Conservation (phyloP, 1,140 invertebrate genomes). For the Cardiocondyla obscurior region DNA sequence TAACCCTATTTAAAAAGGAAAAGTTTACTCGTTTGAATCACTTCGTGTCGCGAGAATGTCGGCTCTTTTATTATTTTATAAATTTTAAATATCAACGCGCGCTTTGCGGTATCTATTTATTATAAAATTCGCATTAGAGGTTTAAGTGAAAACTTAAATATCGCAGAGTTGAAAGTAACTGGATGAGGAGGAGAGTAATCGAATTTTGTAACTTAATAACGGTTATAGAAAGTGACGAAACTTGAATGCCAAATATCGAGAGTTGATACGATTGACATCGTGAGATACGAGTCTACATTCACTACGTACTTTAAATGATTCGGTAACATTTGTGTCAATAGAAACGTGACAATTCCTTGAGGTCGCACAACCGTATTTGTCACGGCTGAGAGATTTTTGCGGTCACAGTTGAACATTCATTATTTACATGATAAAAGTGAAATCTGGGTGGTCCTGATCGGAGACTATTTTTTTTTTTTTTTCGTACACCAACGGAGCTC, state of each 20-base stretch:
- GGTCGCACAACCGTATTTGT: neutral
- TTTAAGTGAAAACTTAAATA: neutral
- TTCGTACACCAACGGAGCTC: neutral
- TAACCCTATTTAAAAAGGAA: too few relatives aligned
- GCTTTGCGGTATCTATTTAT: too few relatives aligned
- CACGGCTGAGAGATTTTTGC: constrained; percentile 18
- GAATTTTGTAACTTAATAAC: neutral
- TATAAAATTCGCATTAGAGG: neutral
- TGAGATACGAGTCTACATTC: neutral
- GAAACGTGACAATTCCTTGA: constrained; percentile 8
- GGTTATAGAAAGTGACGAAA: neutral
- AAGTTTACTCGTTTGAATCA: too few relatives aligned
- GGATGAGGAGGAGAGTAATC: neutral
- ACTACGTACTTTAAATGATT: neutral
- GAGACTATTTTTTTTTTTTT: constrained; percentile 1
- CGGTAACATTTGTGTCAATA: neutral
- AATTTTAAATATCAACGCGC: too few relatives aligned
- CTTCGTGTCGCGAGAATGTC: too few relatives aligned
- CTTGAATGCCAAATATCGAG: neutral
- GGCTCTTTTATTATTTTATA: too few relatives aligned
- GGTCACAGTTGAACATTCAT: neutral
- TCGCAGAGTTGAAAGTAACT: neutral
- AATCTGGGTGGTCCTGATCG: constrained; percentile 8
- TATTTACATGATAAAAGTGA: constrained; percentile 17
- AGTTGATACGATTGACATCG: neutral